Evolutionary conservation across 2,888 invertebrate species (phyloP).

Genomic region (Parnassius apollo): DNA sequence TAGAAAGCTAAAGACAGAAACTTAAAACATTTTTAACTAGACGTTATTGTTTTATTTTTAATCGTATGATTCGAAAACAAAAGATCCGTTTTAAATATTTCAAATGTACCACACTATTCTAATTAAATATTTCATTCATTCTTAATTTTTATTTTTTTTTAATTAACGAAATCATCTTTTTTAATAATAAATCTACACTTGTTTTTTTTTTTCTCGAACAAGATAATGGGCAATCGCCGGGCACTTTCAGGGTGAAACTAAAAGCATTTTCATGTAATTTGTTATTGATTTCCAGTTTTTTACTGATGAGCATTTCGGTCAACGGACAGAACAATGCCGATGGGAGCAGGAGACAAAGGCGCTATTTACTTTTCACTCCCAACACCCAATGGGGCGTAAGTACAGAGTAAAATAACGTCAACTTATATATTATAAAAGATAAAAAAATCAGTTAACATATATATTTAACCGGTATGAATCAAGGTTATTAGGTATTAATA

Average conservation of each 20-base stretch:
- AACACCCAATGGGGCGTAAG: conserved; percentile 71
- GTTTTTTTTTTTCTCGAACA: not conserved
- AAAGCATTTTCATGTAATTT: conserved; percentile 26
- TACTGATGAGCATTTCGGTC: conserved; percentile 32
- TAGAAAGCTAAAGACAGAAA: no score
- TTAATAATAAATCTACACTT: not conserved
- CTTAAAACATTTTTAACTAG: no score
- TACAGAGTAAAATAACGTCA: conserved; percentile 29
- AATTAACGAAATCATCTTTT: no score
- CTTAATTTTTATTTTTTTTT: no score
- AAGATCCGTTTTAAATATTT: no score
- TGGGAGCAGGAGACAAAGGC: conserved; percentile 47
- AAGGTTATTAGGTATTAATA: no score
- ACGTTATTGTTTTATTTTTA: no score
- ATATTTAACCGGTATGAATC: not conserved
- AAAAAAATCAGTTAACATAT: not conserved
- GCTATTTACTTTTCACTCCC: conserved; percentile 63
- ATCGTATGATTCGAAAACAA: no score
- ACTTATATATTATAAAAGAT: not conserved
- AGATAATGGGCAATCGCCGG: not conserved
- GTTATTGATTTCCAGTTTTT: conserved; percentile 31
- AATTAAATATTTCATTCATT: no score
- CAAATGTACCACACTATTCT: no score
- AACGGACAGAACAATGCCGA: conserved; percentile 33
- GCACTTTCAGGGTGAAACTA: conserved; percentile 1